phyloP scores from a whole-genome alignment of 2,113 vertebrate species.

The Strix uralensis region DNA sequence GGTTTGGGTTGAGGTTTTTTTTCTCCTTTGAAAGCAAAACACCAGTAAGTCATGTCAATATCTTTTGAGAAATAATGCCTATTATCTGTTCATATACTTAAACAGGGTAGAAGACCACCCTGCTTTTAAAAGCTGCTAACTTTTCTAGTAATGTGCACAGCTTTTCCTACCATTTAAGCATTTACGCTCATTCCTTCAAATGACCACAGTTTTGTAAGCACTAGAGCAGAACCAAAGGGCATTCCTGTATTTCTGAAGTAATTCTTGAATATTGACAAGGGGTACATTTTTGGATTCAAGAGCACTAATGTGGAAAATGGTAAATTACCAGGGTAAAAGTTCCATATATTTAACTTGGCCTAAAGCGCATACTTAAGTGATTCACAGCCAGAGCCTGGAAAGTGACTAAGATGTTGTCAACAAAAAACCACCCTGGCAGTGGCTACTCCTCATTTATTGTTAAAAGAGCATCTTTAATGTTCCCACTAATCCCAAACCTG shows the following conservation, averaged over 20 bases:
- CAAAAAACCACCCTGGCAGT: background rate
- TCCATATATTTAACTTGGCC: background rate
- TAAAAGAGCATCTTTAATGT: background rate
- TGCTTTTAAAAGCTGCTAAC: background rate
- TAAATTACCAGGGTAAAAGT: background rate
- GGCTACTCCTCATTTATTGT: background rate
- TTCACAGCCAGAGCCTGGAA: background rate
- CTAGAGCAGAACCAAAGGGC: background rate
- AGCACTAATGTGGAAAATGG: background rate
- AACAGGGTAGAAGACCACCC: background rate
- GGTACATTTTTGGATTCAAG: background rate
- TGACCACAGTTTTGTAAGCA: background rate
- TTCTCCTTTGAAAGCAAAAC: background rate
- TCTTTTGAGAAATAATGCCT: background rate
- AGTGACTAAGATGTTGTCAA: background rate
- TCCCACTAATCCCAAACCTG: background rate
- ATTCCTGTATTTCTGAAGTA: background rate
- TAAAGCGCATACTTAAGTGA: background rate
- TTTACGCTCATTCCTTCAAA: background rate
- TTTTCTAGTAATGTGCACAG: background rate
- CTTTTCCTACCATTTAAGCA: background rate
- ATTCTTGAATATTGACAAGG: background rate
- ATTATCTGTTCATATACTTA: background rate
- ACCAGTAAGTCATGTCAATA: background rate
- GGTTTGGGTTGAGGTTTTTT: background rate